These are phyloP conservation scores for Chrysemys picta DNA, from an alignment of 2,113 vertebrate species.

Conservation along the genomic window DNA sequence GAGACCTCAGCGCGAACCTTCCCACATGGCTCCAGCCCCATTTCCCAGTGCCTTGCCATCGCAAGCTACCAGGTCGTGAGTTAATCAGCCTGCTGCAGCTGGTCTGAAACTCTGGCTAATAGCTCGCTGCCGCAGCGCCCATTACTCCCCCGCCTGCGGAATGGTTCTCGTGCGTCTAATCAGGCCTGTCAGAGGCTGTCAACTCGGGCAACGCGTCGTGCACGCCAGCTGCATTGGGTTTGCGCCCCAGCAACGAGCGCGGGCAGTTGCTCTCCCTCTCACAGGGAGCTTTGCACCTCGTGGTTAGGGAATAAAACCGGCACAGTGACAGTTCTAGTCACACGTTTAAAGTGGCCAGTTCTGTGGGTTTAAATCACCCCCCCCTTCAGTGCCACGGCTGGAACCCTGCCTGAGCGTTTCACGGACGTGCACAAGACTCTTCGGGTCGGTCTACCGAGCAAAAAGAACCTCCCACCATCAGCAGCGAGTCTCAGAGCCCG, in stretches of 20 bases:
- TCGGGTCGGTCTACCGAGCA: too few relatives aligned
- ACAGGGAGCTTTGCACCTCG: too few relatives aligned
- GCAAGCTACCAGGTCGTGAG: too few relatives aligned
- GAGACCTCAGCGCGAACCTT: too few relatives aligned
- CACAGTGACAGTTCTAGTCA: neutral
- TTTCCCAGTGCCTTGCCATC: neutral
- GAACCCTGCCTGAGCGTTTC: too few relatives aligned
- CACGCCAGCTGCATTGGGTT: neutral
- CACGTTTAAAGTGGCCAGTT: neutral
- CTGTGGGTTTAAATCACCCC: neutral
- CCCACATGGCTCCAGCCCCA: too few relatives aligned
- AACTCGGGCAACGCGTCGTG: neutral
- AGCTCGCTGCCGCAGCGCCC: neutral
- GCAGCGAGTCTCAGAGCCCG: too few relatives aligned
- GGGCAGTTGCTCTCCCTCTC: neutral
- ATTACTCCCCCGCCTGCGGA: neutral
- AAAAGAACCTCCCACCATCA: too few relatives aligned
- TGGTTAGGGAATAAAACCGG: neutral
- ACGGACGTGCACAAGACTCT: too few relatives aligned
- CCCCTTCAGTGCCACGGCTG: too few relatives aligned
- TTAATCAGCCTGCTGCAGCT: neutral
- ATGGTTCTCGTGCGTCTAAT: neutral
- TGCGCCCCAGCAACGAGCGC: too few relatives aligned
- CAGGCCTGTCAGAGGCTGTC: neutral
- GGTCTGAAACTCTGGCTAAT: neutral